These are phyloP conservation scores for Cydia amplana DNA, from an alignment of 1,140 invertebrate genomes.

Conservation along the genomic window DNA sequence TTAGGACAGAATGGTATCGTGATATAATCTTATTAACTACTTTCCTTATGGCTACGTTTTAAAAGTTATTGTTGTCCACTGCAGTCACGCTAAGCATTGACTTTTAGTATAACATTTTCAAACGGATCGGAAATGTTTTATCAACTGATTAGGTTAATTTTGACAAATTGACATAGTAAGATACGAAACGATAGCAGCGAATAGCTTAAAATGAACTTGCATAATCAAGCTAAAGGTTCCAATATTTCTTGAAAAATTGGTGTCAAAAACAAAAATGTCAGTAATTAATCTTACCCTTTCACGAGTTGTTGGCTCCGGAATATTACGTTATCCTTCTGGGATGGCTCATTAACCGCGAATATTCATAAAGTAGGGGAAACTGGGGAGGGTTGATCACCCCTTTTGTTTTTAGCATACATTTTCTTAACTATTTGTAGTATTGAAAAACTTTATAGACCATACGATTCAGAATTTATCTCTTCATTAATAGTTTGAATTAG, in stretches of 20 bases:
- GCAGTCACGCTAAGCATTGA: constrained; percentile 13
- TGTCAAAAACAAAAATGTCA: constrained; percentile 44
- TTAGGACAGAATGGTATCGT: constrained; percentile 14
- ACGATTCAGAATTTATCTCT: too few species aligned
- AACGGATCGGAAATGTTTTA: background rate
- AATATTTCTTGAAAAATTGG: constrained; percentile 27
- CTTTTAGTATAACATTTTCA: constrained; percentile 12
- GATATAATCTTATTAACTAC: constrained; percentile 27
- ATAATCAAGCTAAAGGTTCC: background rate
- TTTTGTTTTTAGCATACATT: too few species aligned
- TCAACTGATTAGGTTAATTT: background rate
- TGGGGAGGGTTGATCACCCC: too few species aligned
- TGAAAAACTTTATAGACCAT: too few species aligned
- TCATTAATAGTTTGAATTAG: too few species aligned
- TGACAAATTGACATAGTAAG: too few species aligned
- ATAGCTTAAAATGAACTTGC: too few species aligned
- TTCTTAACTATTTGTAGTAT: too few species aligned
- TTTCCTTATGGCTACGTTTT: constrained; percentile 24
- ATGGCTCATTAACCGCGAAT: constrained; percentile 58
- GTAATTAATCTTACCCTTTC: constrained; percentile 68
- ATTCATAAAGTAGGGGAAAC: constrained; percentile 48
- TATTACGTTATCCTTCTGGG: constrained; percentile 46
- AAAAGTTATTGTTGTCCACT: constrained; percentile 10
- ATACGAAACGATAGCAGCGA: too few species aligned
- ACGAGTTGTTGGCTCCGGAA: constrained; percentile 55